Conservation (phyloP, 2,797 vertebrate genomes). For the Melanotaenia boesemani region DNA sequence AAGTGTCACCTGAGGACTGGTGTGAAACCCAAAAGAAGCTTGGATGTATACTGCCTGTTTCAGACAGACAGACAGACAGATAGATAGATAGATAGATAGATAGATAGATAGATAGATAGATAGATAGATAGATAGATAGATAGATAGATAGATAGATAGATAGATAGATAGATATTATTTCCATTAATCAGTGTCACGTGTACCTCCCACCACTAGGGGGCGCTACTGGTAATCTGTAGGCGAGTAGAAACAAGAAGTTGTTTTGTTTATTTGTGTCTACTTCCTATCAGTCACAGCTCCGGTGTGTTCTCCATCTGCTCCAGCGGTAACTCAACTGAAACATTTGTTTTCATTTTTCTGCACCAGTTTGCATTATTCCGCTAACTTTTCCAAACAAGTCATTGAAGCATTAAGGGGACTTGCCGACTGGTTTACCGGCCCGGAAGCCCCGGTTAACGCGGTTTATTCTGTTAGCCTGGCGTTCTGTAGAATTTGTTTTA, state of each 20-base stretch:
- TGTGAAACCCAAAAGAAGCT: too few relatives aligned
- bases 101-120: too few relatives aligned
- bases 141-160: too few relatives aligned
- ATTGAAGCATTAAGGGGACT: not conserved
- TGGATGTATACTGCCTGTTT: too few relatives aligned
- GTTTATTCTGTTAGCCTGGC: slow-evolving; percentile 12
- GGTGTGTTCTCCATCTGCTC: slow-evolving; percentile 7
- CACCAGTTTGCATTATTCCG: rapidly evolving
- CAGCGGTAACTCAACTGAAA: not conserved
- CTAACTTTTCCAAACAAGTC: not conserved
- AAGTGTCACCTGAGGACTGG: too few relatives aligned
- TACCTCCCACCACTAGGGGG: slow-evolving; percentile 28
- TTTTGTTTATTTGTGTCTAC: slow-evolving; percentile 44
- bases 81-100: too few relatives aligned
- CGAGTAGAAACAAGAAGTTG: slow-evolving; percentile 20
- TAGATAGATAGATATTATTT: too few relatives aligned
- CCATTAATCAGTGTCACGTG: not conserved
- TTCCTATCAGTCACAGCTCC: slow-evolving; percentile 32
- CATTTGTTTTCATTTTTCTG: rapidly evolving
- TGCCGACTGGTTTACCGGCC: rapidly evolving
- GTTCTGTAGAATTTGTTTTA: not conserved
- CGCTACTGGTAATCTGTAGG: rapidly evolving
- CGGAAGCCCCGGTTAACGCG: not conserved
- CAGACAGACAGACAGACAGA: too few relatives aligned
- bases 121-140: too few relatives aligned